Conservation (phyloP, 2,113 vertebrate genomes). For the Leucopsar rothschildi region DNA sequence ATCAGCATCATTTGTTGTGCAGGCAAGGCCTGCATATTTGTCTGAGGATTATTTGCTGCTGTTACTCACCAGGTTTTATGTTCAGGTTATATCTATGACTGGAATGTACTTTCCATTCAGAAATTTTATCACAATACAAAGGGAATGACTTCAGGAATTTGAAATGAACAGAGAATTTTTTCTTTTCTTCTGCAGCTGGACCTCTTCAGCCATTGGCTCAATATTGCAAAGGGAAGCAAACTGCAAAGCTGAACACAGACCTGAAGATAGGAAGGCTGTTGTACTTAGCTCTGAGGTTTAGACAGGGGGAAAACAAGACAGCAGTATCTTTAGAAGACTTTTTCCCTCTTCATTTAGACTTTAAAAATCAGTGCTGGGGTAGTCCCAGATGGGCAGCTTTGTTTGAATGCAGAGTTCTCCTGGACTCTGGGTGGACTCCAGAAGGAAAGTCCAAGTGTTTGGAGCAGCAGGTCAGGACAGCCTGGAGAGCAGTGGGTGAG, state of each 20-base stretch:
- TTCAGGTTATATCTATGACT: neutral
- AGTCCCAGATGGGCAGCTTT: neutral
- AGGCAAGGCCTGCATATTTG: neutral
- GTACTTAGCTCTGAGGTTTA: neutral
- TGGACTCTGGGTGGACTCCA: rapidly evolving
- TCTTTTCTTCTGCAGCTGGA: neutral
- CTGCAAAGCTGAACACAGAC: neutral
- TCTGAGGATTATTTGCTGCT: neutral
- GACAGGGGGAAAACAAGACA: neutral
- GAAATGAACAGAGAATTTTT: neutral
- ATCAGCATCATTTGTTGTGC: neutral
- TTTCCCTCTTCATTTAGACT: neutral
- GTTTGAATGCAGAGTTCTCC: neutral
- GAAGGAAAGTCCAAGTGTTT: neutral
- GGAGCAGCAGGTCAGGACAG: neutral
- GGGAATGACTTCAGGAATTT: neutral
- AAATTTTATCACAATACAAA: neutral
- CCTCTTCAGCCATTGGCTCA: neutral
- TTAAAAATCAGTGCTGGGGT: neutral
- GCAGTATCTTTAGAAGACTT: neutral
- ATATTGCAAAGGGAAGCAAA: neutral
- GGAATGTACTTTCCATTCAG: neutral
- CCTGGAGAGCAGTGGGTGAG: neutral
- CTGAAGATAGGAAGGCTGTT: neutral
- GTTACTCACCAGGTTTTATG: neutral